Evolutionary conservation across 2,888 invertebrate species (phyloP).

Genomic region (Idaea aversata): DNA sequence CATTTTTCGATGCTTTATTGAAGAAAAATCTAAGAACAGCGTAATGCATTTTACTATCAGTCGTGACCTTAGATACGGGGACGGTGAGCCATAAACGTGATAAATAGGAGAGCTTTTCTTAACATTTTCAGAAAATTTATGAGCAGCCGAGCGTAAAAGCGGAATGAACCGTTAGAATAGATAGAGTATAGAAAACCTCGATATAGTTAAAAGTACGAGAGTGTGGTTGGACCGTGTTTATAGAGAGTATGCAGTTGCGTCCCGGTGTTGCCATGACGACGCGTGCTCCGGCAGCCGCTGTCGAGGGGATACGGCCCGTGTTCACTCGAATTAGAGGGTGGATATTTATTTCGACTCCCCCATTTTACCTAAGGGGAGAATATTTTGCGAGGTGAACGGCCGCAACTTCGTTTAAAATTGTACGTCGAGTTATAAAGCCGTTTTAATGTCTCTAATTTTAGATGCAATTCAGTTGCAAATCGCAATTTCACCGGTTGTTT

Average conservation of each 20-base stretch:
- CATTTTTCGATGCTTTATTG: constrained; percentile 17
- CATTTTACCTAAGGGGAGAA: constrained; percentile 68
- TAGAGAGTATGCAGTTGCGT: constrained; percentile 49
- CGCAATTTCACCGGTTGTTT: constrained; percentile 25
- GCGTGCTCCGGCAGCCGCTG: constrained; percentile 45
- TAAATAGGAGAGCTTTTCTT: constrained; percentile 62
- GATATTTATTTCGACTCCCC: constrained; percentile 69
- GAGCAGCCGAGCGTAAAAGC: constrained; percentile 46
- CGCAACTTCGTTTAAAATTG: constrained; percentile 42
- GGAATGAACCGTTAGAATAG: constrained; percentile 43
- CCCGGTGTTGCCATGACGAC: constrained; percentile 59
- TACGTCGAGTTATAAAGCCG: constrained; percentile 31
- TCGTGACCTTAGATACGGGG: constrained; percentile 54
- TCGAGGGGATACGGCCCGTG: constrained; percentile 56
- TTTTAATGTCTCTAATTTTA: constrained; percentile 42
- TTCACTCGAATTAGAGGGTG: constrained; percentile 66
- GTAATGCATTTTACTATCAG: constrained; percentile 46
- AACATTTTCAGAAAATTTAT: constrained; percentile 62
- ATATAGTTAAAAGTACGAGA: constrained; percentile 48
- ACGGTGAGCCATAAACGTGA: constrained; percentile 56
- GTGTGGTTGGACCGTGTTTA: constrained; percentile 58
- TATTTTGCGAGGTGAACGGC: constrained; percentile 72
- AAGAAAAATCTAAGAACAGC: constrained; percentile 30
- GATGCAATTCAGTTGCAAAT: constrained; percentile 46
- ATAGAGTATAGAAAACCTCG: constrained; percentile 55